Conservation (phyloP, 2,888 invertebrate genomes). For the Plutella xylostella region DNA sequence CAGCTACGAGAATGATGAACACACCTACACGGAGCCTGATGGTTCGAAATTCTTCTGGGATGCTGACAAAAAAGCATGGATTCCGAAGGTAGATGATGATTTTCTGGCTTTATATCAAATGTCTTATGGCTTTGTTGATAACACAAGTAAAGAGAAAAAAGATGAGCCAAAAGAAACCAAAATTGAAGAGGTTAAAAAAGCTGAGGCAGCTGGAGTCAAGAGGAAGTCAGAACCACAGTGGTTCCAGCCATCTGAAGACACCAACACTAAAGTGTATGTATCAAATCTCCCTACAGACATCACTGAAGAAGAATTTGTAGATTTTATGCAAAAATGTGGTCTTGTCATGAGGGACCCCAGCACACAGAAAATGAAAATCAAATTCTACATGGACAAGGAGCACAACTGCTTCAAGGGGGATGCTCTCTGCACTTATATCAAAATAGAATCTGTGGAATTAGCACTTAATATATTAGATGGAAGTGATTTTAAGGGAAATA, state of each 20-base stretch:
- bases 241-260: constrained; percentile 90
- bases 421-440: constrained; percentile 95
- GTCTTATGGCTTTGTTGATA: constrained; percentile 89
- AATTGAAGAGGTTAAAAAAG: constrained; percentile 36
- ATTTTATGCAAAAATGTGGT: constrained; percentile 97
- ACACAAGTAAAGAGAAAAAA: constrained; percentile 41
- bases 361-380: constrained; percentile 86
- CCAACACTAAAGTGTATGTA: constrained; percentile 96
- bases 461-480: constrained; percentile 95
- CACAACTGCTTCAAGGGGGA: constrained; percentile 92
- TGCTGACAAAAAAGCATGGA: constrained; percentile 90
- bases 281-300: constrained; percentile 90
- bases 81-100: constrained; percentile 96
- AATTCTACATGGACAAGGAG: constrained; percentile 87
- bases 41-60: constrained; percentile 95
- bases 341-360: constrained; percentile 89
- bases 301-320: constrained; percentile 89
- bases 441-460: constrained; percentile 95
- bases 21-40: constrained; percentile 86
- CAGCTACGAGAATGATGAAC: constrained; percentile 81
- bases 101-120: constrained; percentile 97
- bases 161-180: constrained; percentile 33
- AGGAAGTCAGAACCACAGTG: constrained; percentile 77
- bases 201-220: constrained; percentile 47
- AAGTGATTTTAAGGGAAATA: constrained; percentile 80